Percentiles rank a stretch among this genome's conserved stretches.
Conservation (phyloP, 2,888 invertebrate species). For the Lasius fuliginosus region DNA sequence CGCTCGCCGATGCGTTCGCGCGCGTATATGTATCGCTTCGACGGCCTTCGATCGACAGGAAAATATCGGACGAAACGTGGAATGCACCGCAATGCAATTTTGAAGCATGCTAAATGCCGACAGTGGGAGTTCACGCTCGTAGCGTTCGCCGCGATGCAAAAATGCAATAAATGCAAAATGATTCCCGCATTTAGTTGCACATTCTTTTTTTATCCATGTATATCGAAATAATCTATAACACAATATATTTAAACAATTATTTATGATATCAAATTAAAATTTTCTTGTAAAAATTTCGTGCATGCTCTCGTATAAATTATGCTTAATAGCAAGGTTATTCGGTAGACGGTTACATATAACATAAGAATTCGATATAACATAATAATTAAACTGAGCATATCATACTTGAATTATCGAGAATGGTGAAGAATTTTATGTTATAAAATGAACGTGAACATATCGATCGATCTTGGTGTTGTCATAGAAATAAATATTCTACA, state of each 20-base stretch:
- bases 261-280: not conserved
- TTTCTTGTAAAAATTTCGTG: slow-evolving; percentile 5
- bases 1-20: slow-evolving; percentile 28
- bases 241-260: slow-evolving; percentile 33
- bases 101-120: slow-evolving; percentile 29
- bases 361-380: slow-evolving; percentile 15
- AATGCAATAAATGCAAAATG: slow-evolving; percentile 50
- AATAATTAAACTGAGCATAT: not conserved
- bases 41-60: slow-evolving; percentile 22
- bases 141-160: slow-evolving; percentile 1
- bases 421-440: not conserved
- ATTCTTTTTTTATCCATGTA: slow-evolving; percentile 5
- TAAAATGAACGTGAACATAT: not conserved
- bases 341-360: not conserved
- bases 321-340: not conserved
- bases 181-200: slow-evolving; percentile 31
- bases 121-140: slow-evolving; percentile 12
- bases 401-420: not conserved
- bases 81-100: slow-evolving; percentile 44
- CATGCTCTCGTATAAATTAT: slow-evolving; percentile 3
- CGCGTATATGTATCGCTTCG: slow-evolving; percentile 32
- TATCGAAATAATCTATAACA: slow-evolving; percentile 15
- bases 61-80: slow-evolving; percentile 40
- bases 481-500: not conserved
- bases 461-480: not conserved